phyloP scores from a whole-genome alignment of 2,888 invertebrate species.

The Caenorhabditis parvicauda region DNA sequence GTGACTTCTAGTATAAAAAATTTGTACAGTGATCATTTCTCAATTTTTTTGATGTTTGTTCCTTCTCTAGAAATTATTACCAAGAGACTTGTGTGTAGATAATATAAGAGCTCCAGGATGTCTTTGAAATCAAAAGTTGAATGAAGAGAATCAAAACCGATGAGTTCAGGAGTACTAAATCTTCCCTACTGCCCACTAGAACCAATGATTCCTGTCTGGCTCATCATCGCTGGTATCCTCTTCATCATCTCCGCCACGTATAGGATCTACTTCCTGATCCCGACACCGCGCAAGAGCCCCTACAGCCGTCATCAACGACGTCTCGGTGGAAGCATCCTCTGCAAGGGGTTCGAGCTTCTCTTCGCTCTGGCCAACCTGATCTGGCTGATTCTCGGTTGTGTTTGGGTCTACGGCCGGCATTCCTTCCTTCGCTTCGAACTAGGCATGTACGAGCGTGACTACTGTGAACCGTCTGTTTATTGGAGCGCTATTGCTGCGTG shows the following conservation, averaged over 20 bases:
- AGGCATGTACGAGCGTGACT: constrained; percentile 44
- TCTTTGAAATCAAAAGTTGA: too few relatives aligned
- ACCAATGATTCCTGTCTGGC: constrained; percentile 58
- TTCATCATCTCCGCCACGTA: constrained; percentile 49
- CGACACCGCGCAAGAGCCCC: constrained; percentile 16
- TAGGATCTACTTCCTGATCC: constrained; percentile 45
- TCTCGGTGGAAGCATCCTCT: constrained; percentile 23
- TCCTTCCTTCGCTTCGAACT: constrained; percentile 47
- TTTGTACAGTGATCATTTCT: too few relatives aligned
- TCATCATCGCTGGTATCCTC: constrained; percentile 48
- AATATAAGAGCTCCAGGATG: too few relatives aligned
- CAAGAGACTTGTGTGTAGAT: too few relatives aligned
- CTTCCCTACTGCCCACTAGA: constrained; percentile 51
- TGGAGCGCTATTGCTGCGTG: constrained; percentile 40
- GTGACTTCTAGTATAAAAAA: too few relatives aligned
- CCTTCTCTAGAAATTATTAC: too few relatives aligned
- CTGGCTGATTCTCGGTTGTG: constrained; percentile 54
- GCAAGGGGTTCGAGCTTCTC: constrained; percentile 46
- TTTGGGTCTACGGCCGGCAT: constrained; percentile 57
- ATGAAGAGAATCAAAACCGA: too few relatives aligned
- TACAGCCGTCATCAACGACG: constrained; percentile 14
- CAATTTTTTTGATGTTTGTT: too few relatives aligned
- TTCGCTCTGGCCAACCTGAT: constrained; percentile 50
- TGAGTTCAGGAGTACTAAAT: constrained; percentile 44
- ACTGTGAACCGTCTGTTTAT: constrained; percentile 45